These are phyloP conservation scores for Ophion slaviceki DNA, from an alignment of 2,888 invertebrate species.

Conservation along the genomic window DNA sequence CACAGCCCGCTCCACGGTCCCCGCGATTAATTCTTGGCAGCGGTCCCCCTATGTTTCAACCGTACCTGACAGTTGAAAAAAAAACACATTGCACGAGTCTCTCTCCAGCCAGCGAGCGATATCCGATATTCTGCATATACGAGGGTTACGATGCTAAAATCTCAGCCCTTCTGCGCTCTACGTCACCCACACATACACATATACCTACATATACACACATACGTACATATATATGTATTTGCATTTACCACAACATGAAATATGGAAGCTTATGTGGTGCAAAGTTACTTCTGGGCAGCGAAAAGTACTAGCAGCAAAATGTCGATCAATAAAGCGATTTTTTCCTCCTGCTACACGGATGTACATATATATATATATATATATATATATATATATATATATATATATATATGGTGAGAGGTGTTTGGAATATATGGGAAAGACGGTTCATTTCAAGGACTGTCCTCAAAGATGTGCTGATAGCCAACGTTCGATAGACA, in stretches of 20 bases:
- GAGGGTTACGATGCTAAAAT: conserved; percentile 62
- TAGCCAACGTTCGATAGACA: not conserved
- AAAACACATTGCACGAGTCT: conserved; percentile 31
- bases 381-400: not conserved
- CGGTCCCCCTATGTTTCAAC: conserved; percentile 25
- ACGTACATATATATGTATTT: conserved; percentile 29
- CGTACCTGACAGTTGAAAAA: conserved; percentile 36
- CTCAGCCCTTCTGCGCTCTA: conserved; percentile 49
- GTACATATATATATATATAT: conserved; percentile 6
- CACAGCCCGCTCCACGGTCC: conserved; percentile 36
- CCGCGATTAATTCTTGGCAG: conserved; percentile 55
- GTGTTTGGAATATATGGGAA: too few species aligned
- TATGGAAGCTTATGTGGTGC: conserved; percentile 32
- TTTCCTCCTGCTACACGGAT: conserved; percentile 39
- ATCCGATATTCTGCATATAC: conserved; percentile 58
- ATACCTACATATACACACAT: not conserved
- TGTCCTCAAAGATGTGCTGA: too few species aligned
- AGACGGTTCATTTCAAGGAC: too few species aligned
- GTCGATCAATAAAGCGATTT: conserved; percentile 66
- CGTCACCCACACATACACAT: not conserved
- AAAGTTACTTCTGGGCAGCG: conserved; percentile 30
- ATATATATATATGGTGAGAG: not conserved
- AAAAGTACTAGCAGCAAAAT: conserved; percentile 35
- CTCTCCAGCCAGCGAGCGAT: conserved; percentile 46
- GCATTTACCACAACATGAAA: conserved; percentile 30